Percentiles rank a stretch among this genome's conserved stretches.
phyloP scores from a whole-genome alignment of 2,113 vertebrate genomes.

The Glaucomys volans region DNA sequence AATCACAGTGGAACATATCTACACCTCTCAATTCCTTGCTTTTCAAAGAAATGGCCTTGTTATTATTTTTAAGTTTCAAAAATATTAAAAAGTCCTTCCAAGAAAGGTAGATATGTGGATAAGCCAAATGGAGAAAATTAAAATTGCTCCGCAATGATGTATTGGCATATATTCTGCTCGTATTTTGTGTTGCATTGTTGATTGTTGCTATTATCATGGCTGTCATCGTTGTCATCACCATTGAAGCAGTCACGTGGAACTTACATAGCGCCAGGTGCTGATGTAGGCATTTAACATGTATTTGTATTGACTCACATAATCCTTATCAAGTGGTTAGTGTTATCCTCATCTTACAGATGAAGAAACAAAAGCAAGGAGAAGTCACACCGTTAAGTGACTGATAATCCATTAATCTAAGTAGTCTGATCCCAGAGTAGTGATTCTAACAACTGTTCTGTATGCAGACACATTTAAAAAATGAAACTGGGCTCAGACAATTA shows the following conservation, averaged over 20 bases:
- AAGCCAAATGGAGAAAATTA: not conserved
- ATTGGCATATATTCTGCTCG: not conserved
- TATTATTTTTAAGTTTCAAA: not conserved
- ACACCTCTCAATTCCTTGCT: not conserved
- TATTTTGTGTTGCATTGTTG: not conserved
- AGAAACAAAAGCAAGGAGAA: not conserved
- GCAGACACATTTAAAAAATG: constrained; percentile 4
- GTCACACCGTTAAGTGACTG: not conserved
- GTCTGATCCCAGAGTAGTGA: not conserved
- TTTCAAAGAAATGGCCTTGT: not conserved
- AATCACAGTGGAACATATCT: not conserved
- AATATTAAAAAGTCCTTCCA: not conserved
- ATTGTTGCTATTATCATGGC: not conserved
- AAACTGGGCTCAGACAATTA: not conserved
- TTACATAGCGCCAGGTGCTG: not conserved
- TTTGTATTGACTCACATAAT: not conserved
- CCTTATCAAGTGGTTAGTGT: not conserved
- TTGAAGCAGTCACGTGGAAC: not conserved
- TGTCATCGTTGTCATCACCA: not conserved
- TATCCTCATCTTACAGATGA: not conserved
- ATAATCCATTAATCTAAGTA: not conserved
- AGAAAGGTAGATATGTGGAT: not conserved
- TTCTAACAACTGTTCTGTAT: not conserved
- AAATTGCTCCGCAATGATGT: not conserved
- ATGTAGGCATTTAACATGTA: not conserved